Evolutionary conservation across 2,113 vertebrate species (phyloP), one percentile per base, ranked within the genome.

Genomic region (Phodopus roborovskii): DNA sequence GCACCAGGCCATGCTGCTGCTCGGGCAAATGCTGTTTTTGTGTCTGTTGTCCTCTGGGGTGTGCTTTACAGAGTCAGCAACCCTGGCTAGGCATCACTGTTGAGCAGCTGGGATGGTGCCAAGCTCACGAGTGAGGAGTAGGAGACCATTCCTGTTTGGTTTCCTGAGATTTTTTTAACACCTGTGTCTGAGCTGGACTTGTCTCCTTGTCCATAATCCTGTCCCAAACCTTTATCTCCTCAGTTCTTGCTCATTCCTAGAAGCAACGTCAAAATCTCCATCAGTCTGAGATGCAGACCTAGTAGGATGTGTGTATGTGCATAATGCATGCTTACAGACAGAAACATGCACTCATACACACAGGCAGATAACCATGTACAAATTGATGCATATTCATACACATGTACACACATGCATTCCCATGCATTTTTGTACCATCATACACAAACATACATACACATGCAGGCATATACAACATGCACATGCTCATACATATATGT

Each of bases 1-100:
- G 39, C 24, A 8, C 12, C 0, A 33, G 58, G 39, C 30, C 7
- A 48, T n/a, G 16, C 30, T 0, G 0, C 53, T 6, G 19, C 26
- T 5, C 8, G 64, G 66, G 26, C 10, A 56, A 19, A 42, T 74
- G 4, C 9, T 8, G 9, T 5, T 68, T 39, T 33, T 7, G 30
- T 5, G 48, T 97, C 79, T 7, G 11, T 7, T 45, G 39, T 68
- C 71, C 81, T 70, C 24, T 73, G 36, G 45, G 66, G 28, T 26
- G 9, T n/a, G 39, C 77, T 88, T 81, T 74, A 33, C 53, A 10
- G 77, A 77, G 82, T 17, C 66, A n/a, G 6, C 50, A 58, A 60
- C 53, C 53, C 6, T 2, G 30, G 56, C 12, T 13, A 53, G 7
- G 60, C 39, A 4, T 7, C 58, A 45, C 45, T 9, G 30, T 79